Conservation (phyloP, 2,888 invertebrate genomes). For the Rhagophthalmus giganteus region DNA sequence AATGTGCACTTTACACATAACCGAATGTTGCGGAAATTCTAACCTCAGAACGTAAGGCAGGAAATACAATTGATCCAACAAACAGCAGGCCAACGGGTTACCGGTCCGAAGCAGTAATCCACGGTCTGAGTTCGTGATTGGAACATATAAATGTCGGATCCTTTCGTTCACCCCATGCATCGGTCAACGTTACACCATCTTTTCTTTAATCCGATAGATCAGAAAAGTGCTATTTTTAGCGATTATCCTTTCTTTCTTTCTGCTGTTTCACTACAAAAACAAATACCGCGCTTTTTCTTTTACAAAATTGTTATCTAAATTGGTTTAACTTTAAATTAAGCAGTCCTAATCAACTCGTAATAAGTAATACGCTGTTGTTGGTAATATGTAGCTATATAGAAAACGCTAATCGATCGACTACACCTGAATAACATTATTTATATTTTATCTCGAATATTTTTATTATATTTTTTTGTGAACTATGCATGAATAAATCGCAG, state of each 20-base stretch:
- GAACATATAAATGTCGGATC: constrained; percentile 46
- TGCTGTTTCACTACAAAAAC: neutral
- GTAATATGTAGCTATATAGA: no score
- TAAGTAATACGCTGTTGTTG: no score
- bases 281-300: neutral
- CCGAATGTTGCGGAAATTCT: constrained; percentile 38
- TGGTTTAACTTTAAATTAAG: neutral
- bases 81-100: constrained; percentile 35
- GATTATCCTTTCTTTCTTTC: constrained; percentile 4
- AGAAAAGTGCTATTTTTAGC: constrained; percentile 22
- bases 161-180: constrained; percentile 40
- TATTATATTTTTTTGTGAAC: no score
- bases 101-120: constrained; percentile 40
- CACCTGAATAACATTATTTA: neutral
- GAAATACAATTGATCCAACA: constrained; percentile 43
- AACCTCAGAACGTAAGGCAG: constrained; percentile 37
- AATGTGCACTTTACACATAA: constrained; percentile 22
- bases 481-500: no score
- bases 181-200: constrained; percentile 37
- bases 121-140: constrained; percentile 45
- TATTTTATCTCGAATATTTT: neutral
- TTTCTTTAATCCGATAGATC: constrained; percentile 31
- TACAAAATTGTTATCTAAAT: neutral
- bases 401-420: no score
- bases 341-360: neutral